These are phyloP conservation scores for Tuta absoluta DNA, from an alignment of 2,888 invertebrate genomes.

Conservation along the genomic window DNA sequence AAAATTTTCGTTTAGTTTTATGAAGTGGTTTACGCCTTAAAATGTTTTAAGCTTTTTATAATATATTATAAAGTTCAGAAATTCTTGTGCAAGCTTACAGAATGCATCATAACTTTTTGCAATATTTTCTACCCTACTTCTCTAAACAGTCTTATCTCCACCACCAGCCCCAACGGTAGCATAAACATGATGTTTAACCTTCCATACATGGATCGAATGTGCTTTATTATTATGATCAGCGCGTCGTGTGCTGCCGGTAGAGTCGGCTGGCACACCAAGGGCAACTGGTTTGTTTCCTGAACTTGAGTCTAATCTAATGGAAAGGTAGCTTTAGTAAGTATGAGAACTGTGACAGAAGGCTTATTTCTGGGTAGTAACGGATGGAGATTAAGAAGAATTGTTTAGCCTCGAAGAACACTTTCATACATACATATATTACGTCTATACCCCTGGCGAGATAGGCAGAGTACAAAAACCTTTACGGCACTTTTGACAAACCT, in stretches of 20 bases:
- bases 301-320: constrained; percentile 33
- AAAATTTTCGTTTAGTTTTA: too few species aligned
- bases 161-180: background rate
- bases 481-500: too few species aligned
- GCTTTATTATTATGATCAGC: constrained; percentile 42
- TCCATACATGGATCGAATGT: constrained; percentile 21
- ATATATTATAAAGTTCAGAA: background rate
- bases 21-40: too few species aligned
- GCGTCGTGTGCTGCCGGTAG: constrained; percentile 44
- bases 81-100: background rate
- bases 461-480: too few species aligned
- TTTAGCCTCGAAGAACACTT: too few species aligned
- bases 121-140: background rate
- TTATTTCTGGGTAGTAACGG: background rate
- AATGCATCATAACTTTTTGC: background rate
- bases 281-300: constrained; percentile 72
- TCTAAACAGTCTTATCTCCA: constrained; percentile 9
- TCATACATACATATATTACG: too few species aligned
- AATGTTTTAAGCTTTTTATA: too few species aligned
- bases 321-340: constrained; percentile 12
- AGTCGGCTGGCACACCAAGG: constrained; percentile 55
- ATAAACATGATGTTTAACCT: constrained; percentile 21
- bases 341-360: constrained; percentile 3
- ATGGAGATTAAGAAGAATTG: background rate
- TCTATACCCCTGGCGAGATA: too few species aligned